Evolutionary conservation across 2,113 vertebrate species (phyloP).

Genomic region (Paedocypris sp.): DNA sequence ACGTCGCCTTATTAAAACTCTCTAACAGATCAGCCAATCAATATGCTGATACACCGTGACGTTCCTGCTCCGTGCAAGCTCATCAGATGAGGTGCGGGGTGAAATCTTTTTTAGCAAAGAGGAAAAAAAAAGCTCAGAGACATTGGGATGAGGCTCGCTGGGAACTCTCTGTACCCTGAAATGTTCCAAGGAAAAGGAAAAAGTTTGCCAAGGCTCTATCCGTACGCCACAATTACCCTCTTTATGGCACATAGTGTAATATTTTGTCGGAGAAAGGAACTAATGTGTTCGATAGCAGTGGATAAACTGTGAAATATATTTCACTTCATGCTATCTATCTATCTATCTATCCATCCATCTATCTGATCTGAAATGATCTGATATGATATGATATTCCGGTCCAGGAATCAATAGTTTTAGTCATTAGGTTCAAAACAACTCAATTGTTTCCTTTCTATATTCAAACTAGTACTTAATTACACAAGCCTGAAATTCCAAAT

Average conservation of each 20-base stretch:
- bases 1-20: neutral
- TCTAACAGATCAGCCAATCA: neutral
- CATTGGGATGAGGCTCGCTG: neutral
- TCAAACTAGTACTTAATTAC: no score
- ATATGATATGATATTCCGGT: no score
- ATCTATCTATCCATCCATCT: no score
- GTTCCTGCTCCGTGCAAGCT: no score
- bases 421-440: no score
- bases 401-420: no score
- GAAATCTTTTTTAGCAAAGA: neutral
- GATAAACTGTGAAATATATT: neutral
- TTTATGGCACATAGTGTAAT: neutral
- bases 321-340: no score
- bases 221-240: constrained; percentile 25
- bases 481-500: no score
- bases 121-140: neutral
- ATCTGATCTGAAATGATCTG: no score
- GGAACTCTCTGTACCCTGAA: constrained; percentile 20
- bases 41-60: neutral
- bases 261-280: neutral
- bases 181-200: constrained; percentile 13
- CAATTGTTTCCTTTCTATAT: no score
- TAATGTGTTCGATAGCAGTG: neutral
- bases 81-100: neutral
- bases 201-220: constrained; percentile 10